Evolutionary conservation across 2,888 invertebrate genomes (phyloP).

Genomic region (Athrips mouffetella): DNA sequence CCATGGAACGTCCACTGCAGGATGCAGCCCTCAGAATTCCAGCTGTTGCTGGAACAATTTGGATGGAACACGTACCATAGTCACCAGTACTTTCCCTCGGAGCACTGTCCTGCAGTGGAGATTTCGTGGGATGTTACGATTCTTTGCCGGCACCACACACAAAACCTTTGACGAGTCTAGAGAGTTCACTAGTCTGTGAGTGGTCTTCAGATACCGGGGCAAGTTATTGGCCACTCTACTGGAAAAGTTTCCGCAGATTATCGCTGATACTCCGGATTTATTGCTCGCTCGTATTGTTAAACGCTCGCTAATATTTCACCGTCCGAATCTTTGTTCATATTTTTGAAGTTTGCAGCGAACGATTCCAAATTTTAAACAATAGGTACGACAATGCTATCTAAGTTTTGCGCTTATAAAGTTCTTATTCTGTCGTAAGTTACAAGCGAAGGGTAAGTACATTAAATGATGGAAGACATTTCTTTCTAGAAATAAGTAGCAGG

Average conservation of each 20-base stretch:
- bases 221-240: constrained; percentile 50
- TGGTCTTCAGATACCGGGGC: constrained; percentile 30
- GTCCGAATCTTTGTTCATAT: constrained; percentile 21
- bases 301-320: constrained; percentile 38
- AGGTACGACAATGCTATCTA: not conserved
- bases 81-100: no score
- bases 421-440: not conserved
- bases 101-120: no score
- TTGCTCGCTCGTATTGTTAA: constrained; percentile 45
- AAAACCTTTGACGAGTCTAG: constrained; percentile 5
- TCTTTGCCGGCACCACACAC: no score
- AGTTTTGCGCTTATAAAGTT: not conserved
- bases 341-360: constrained; percentile 12
- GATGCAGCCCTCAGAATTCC: no score
- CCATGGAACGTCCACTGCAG: no score
- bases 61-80: no score
- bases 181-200: constrained; percentile 27
- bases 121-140: no score
- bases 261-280: constrained; percentile 55
- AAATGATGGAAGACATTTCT: no score
- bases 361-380: constrained; percentile 11
- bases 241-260: constrained; percentile 50
- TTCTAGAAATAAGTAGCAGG: no score
- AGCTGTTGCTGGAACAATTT: no score
- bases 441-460: no score